Conservation (phyloP, 2,888 invertebrate species). For the Busseola fusca region DNA sequence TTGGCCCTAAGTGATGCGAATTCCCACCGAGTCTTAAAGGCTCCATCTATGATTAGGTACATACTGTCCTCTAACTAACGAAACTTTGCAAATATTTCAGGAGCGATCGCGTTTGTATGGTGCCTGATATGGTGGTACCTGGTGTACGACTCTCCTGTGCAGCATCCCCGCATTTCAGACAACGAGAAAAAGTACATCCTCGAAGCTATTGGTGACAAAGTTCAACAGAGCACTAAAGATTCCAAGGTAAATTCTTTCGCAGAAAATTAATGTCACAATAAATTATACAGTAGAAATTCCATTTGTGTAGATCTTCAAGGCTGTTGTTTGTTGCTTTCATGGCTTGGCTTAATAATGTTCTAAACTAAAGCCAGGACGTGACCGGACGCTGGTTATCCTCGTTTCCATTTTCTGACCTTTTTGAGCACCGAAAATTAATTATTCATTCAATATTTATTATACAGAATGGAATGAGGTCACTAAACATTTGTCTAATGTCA, state of each 20-base stretch:
- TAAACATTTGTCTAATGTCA: neutral
- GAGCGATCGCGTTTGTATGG: conserved; percentile 88
- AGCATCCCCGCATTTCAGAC: conserved; percentile 90
- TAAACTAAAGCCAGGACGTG: conserved; percentile 5
- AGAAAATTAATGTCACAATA: conserved; percentile 13
- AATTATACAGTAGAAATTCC: conserved; percentile 29
- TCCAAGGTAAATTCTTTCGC: conserved; percentile 71
- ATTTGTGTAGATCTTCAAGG: conserved; percentile 19
- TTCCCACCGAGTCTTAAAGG: neutral
- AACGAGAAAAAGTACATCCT: conserved; percentile 90
- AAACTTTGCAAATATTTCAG: conserved; percentile 62
- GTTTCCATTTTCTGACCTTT: conserved; percentile 25
- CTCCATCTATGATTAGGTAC: neutral
- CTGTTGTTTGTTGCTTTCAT: conserved; percentile 13
- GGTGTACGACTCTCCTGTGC: conserved; percentile 90
- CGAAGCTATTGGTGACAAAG: conserved; percentile 89
- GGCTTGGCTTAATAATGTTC: conserved; percentile 6
- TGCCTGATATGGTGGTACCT: conserved; percentile 89
- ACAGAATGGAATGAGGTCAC: neutral
- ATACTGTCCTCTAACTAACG: neutral
- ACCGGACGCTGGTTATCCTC: neutral
- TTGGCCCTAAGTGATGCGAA: neutral
- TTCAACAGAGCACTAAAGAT: conserved; percentile 81
- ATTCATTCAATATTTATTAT: conserved; percentile 1
- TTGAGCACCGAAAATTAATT: neutral